Conservation (phyloP, 2,113 vertebrate species). For the Petaurus breviceps region DNA sequence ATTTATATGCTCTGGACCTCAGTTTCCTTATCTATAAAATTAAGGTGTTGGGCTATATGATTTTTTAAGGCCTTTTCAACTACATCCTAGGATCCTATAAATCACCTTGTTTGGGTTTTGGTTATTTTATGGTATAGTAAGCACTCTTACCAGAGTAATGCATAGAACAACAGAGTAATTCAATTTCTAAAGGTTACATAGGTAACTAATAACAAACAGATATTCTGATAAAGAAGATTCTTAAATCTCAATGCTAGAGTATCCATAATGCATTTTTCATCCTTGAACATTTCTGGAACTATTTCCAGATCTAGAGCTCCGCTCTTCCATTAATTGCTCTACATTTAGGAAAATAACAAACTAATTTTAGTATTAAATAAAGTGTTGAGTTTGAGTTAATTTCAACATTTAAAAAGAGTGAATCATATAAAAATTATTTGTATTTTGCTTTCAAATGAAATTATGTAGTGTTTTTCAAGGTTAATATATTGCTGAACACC, state of each 20-base stretch:
- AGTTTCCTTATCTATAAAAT: not conserved
- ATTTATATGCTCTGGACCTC: no score
- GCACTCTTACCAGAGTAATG: not conserved
- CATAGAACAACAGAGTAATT: not conserved
- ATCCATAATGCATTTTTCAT: not conserved
- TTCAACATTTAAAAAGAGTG: not conserved
- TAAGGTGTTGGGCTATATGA: not conserved
- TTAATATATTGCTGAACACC: not conserved
- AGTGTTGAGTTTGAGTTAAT: not conserved
- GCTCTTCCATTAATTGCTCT: not conserved
- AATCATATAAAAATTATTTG: not conserved
- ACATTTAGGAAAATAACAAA: not conserved
- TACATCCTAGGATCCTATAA: not conserved
- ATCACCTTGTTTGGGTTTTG: not conserved
- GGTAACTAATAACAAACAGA: not conserved
- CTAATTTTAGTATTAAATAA: not conserved
- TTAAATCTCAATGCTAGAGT: not conserved
- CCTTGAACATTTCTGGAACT: not conserved
- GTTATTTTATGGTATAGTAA: not conserved
- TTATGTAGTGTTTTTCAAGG: not conserved
- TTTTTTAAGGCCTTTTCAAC: not conserved
- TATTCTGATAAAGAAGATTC: not conserved
- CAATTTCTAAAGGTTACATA: not conserved
- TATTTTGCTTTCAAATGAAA: not conserved
- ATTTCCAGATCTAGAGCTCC: not conserved